Conservation (phyloP, 2,888 invertebrate genomes). For the Drosophila nigricruria region DNA sequence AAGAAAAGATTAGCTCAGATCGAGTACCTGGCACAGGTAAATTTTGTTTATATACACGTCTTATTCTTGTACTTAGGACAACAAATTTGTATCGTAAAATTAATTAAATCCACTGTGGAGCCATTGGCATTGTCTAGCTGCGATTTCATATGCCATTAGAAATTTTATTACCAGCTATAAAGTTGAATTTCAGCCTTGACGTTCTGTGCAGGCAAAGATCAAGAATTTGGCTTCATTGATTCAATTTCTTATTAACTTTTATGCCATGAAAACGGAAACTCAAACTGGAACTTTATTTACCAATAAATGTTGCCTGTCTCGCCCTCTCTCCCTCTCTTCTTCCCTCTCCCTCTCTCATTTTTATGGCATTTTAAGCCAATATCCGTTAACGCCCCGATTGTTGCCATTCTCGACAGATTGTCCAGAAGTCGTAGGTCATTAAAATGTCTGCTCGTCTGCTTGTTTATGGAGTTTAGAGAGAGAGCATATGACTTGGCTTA, state of each 20-base stretch:
- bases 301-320: constrained; percentile 64
- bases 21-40: constrained; percentile 9
- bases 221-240: constrained; percentile 73
- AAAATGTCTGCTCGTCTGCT: constrained; percentile 47
- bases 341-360: constrained; percentile 35
- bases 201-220: constrained; percentile 53
- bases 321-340: neutral
- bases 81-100: constrained; percentile 53
- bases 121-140: constrained; percentile 30
- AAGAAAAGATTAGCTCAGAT: no score
- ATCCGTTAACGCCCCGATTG: constrained; percentile 73
- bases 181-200: constrained; percentile 48
- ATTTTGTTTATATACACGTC: no score
- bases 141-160: constrained; percentile 66
- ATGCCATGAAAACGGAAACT: constrained; percentile 44
- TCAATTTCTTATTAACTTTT: constrained; percentile 80
- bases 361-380: constrained; percentile 79
- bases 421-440: constrained; percentile 67
- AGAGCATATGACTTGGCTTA: constrained; percentile 40
- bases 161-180: constrained; percentile 73
- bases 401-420: constrained; percentile 58
- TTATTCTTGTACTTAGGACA: constrained; percentile 22
- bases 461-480: constrained; percentile 19
- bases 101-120: constrained; percentile 67
- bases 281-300: constrained; percentile 71